A percentile compares a stretch with the other conserved stretches of the same genome.
phyloP scores from a whole-genome alignment of 2,113 vertebrate species.

The Tenebrosternarchus preto region DNA sequence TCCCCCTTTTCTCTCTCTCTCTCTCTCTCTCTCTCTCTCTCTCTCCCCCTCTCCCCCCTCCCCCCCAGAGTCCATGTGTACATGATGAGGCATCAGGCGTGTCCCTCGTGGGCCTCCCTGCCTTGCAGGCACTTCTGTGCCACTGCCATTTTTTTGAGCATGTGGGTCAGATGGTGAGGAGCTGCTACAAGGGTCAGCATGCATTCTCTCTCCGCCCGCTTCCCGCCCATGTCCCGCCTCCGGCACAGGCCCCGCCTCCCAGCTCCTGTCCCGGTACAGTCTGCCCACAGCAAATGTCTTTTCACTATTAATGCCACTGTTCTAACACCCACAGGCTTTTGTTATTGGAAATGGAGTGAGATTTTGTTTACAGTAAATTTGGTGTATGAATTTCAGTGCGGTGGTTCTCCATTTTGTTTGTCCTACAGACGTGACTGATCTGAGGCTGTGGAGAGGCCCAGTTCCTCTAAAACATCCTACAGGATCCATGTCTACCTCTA shows the following conservation, averaged over 20 bases:
- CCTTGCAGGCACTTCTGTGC: conserved; percentile 84
- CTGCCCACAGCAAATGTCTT: background rate
- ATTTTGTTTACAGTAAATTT: too few relatives aligned
- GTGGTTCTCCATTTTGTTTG: background rate
- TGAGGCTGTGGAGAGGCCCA: conserved; percentile 78
- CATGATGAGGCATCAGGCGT: conserved; percentile 88
- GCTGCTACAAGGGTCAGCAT: conserved; percentile 80
- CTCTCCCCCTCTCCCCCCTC: conserved; percentile 12
- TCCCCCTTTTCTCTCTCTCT: background rate
- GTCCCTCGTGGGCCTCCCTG: conserved; percentile 84
- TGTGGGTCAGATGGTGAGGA: conserved; percentile 77
- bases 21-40: background rate
- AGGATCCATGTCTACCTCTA: conserved; percentile 87
- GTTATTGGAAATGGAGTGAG: too few relatives aligned
- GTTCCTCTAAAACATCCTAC: conserved; percentile 67
- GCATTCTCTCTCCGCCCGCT: conserved; percentile 72
- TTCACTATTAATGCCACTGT: background rate
- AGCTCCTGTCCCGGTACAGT: conserved; percentile 51
- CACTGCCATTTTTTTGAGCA: conserved; percentile 91
- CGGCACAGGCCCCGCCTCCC: conserved; percentile 28
- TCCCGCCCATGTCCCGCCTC: conserved; percentile 41
- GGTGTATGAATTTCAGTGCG: background rate
- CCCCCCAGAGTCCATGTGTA: conserved; percentile 84
- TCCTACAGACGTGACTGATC: conserved; percentile 78
- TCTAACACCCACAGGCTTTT: background rate